phyloP scores from a whole-genome alignment of 2,113 vertebrate genomes.

The Leucoraja erinaceus region DNA sequence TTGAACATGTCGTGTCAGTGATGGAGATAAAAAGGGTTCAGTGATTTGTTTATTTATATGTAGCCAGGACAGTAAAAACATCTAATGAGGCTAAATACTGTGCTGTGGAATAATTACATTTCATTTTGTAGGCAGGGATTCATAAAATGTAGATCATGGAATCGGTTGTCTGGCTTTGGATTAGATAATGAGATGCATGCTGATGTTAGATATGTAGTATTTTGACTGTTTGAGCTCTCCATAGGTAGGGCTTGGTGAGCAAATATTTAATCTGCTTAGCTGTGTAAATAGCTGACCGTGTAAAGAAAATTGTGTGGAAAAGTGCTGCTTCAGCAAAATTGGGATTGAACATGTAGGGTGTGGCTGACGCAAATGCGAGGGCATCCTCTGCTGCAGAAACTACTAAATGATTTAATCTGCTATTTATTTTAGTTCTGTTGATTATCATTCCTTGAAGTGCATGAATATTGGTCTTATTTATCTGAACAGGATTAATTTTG shows the following conservation, averaged over 20 bases:
- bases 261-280: conserved; percentile 37
- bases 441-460: not conserved
- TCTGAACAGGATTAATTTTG: not conserved
- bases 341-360: not conserved
- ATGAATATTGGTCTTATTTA: not conserved
- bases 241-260: conserved; percentile 17
- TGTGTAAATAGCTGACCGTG: conserved; percentile 20
- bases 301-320: conserved; percentile 22
- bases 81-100: not conserved
- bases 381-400: not conserved
- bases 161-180: too few relatives aligned
- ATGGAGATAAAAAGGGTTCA: not conserved
- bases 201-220: conserved; percentile 19
- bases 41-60: not conserved
- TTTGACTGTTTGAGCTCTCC: conserved; percentile 5
- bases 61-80: not conserved
- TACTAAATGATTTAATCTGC: conserved; percentile 19
- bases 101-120: not conserved
- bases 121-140: not conserved
- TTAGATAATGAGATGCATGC: conserved; percentile 12
- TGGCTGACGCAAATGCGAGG: not conserved
- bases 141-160: not conserved
- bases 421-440: not conserved
- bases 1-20: not conserved
- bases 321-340: conserved; percentile 8